phyloP scores from a whole-genome alignment of 2,888 invertebrate species.

The Heliconius erato region DNA sequence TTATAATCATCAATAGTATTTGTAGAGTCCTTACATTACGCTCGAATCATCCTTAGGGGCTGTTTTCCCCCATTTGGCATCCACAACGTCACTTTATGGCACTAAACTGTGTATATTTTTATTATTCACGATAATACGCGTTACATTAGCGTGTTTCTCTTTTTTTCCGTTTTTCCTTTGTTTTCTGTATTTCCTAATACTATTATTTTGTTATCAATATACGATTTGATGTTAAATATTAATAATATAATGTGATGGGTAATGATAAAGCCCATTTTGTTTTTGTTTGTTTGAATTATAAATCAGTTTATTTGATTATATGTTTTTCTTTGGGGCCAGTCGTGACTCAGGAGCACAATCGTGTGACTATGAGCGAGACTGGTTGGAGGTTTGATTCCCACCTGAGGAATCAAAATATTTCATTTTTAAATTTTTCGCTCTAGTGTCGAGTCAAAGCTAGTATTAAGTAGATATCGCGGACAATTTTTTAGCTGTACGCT shows the following conservation, averaged over 20 bases:
- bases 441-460: no score
- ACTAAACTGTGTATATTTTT: constrained; percentile 76
- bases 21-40: constrained; percentile 49
- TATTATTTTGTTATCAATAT: not conserved
- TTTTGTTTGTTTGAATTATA: not conserved
- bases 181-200: constrained; percentile 5
- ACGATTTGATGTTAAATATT: not conserved
- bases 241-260: not conserved
- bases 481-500: no score
- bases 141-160: constrained; percentile 76
- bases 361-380: no score
- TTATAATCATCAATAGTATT: constrained; percentile 18
- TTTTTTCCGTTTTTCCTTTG: constrained; percentile 48
- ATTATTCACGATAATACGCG: constrained; percentile 82
- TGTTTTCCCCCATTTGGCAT: constrained; percentile 78
- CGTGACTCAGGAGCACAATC: no score
- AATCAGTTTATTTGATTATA: not conserved
- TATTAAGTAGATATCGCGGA: no score
- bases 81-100: constrained; percentile 82
- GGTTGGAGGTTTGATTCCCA: no score
- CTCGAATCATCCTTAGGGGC: constrained; percentile 65
- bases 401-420: no score
- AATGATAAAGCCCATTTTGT: constrained; percentile 1
- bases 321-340: not conserved
- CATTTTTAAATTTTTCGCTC: no score